Evolutionary conservation across 2,797 vertebrate genomes (phyloP).

Genomic region (Sparus aurata): DNA sequence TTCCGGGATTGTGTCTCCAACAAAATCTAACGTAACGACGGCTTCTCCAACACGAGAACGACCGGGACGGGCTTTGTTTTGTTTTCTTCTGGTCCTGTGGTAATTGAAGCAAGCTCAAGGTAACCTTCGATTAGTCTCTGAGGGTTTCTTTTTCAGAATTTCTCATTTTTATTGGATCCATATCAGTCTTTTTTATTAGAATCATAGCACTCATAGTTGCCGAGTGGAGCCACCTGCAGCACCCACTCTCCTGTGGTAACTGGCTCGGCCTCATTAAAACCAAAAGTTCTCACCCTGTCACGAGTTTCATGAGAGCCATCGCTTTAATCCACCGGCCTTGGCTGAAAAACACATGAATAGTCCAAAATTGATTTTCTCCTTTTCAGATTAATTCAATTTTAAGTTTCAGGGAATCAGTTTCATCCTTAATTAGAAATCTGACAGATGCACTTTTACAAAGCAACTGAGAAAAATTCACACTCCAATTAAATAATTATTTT

Average conservation of each 20-base stretch:
- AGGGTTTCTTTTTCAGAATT: conserved; percentile 38
- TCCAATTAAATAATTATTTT: background rate
- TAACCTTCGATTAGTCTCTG: conserved; percentile 24
- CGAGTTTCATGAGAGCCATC: conserved; percentile 4
- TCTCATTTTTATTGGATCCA: conserved; percentile 29
- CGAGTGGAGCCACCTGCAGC: conserved; percentile 19
- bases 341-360: conserved; percentile 11
- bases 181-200: background rate
- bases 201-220: background rate
- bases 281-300: conserved; percentile 15
- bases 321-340: conserved; percentile 17
- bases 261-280: conserved; percentile 19
- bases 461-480: background rate
- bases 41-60: conserved; percentile 29
- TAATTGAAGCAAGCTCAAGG: conserved; percentile 39
- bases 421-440: conserved; percentile 3
- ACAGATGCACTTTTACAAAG: conserved; percentile 19
- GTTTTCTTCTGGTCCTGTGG: conserved; percentile 18
- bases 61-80: conserved; percentile 40
- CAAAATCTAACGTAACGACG: conserved; percentile 49
- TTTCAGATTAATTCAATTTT: conserved; percentile 3
- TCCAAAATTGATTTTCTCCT: background rate
- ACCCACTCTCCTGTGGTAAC: conserved; percentile 9
- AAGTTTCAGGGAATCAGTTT: background rate
- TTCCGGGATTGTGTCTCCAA: conserved; percentile 43